Conservation (phyloP, 2,888 invertebrate genomes). For the Rhagonycha lutea region DNA sequence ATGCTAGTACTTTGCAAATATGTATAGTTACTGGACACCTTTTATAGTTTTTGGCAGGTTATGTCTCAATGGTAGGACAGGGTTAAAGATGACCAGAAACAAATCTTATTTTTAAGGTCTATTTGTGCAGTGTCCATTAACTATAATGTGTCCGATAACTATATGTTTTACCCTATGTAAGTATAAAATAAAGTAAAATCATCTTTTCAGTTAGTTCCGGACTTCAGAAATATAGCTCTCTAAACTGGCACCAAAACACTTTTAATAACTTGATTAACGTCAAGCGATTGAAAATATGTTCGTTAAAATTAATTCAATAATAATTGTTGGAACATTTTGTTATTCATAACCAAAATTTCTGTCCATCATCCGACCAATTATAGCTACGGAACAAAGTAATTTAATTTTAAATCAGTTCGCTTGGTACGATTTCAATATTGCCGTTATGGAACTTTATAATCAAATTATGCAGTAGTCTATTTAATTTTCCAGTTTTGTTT, state of each 20-base stretch:
- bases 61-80: too few species aligned
- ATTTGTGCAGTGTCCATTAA: too few species aligned
- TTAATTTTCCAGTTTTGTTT: not conserved
- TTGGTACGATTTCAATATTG: conserved; percentile 20
- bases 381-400: conserved; percentile 15
- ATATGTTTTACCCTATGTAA: too few species aligned
- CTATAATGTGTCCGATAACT: too few species aligned
- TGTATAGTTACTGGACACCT: too few species aligned
- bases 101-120: too few species aligned
- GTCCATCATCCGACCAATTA: conserved; percentile 28
- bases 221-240: not conserved
- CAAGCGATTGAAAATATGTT: conserved; percentile 21
- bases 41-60: too few species aligned
- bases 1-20: too few species aligned
- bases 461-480: conserved; percentile 10
- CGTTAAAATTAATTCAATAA: conserved; percentile 23
- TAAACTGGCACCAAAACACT: not conserved
- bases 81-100: too few species aligned
- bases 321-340: conserved; percentile 21
- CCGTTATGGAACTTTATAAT: conserved; percentile 20
- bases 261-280: not conserved
- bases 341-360: conserved; percentile 24
- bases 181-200: not conserved
- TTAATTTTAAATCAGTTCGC: conserved; percentile 22
- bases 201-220: not conserved